Base-by-base conservation (phyloP, 1,140 invertebrate genomes). In the Bombus superbus region DNA sequence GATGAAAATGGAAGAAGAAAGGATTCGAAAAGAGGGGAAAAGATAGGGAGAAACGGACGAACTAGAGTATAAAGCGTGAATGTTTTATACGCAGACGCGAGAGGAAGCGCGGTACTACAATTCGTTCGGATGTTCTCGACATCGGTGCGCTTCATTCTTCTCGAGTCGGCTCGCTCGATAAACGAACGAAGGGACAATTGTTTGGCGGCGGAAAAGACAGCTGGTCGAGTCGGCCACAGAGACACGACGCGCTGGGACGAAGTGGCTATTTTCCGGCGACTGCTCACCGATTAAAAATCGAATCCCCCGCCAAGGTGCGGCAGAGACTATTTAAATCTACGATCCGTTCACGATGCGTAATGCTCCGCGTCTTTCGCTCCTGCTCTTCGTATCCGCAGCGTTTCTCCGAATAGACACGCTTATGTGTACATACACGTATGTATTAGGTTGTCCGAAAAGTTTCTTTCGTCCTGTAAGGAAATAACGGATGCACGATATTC, bases 211-310 rank as follows among this genome's bases (percentile, higher is more conserved):
- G 64, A 53, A 77, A 72, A 77, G 81, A 83, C 87, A 89, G 92
- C 89, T 92, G 92, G 92, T 92, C 92, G 90, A 42, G 87, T 89
- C 91, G 92, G 92, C 93, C 92, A 88, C 93, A 91, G 74, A 79
- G 92, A 93, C 87, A 85, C 92, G 88, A 76, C 89, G 87, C 88
- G 92, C 92, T 91, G 88, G 92, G 84, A 89, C 93, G 88, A 94
- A 95, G 94, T 95, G 94, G 94, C 94, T 95, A 95, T 95, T 95
- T 95, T 95, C 94, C 94, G 91, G 91, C 94, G 94, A 95, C 91
- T 95, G 94, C 93, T 90, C 94, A 91, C 92, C 94, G 94, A 95
- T 95, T 95, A 95, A 95, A 94, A 95, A 95, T 95, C 93, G 93
- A 93, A 95, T 94, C 89, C 84, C 74, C 81, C 77, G 69, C 86